Conservation (phyloP, 1,140 invertebrate species). For the Cydia strobilella region DNA sequence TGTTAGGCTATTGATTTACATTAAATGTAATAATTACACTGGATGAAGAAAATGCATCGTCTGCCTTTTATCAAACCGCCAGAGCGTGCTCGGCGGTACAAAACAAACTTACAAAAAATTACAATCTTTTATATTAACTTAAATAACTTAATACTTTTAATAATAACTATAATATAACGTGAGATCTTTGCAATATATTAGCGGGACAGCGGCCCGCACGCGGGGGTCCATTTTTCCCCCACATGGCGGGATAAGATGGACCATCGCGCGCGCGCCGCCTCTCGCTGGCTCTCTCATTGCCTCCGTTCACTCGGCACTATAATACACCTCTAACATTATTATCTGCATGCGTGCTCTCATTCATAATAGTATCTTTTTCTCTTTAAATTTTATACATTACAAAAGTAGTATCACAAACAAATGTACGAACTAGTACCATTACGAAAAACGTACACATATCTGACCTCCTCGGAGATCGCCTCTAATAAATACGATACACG, state of each 20-base stretch:
- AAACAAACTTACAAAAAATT: slow-evolving; percentile 78
- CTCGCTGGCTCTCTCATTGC: slow-evolving; percentile 49
- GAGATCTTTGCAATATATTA: slow-evolving; percentile 75
- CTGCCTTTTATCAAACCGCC: slow-evolving; percentile 46
- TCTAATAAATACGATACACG: slow-evolving; percentile 78
- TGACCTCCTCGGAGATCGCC: slow-evolving; percentile 60
- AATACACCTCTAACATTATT: slow-evolving; percentile 61
- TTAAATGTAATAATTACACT: slow-evolving; percentile 70
- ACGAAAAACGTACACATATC: slow-evolving; percentile 74
- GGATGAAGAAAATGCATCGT: slow-evolving; percentile 72
- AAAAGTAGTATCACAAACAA: slow-evolving; percentile 81
- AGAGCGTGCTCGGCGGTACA: slow-evolving; percentile 61
- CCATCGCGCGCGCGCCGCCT: slow-evolving; percentile 34
- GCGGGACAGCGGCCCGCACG: slow-evolving; percentile 44
- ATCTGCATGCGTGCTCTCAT: slow-evolving; percentile 63
- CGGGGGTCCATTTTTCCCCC: neutral
- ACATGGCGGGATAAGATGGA: neutral
- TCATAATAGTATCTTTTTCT: slow-evolving; percentile 72
- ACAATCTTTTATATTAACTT: slow-evolving; percentile 78
- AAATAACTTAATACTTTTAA: slow-evolving; percentile 80
- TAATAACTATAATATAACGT: slow-evolving; percentile 79
- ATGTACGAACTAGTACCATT: slow-evolving; percentile 78
- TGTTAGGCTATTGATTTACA: slow-evolving; percentile 73
- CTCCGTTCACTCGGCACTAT: slow-evolving; percentile 48
- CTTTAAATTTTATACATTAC: slow-evolving; percentile 78